Conservation (phyloP, 2,888 invertebrate genomes). For the Brenthis daphne region DNA sequence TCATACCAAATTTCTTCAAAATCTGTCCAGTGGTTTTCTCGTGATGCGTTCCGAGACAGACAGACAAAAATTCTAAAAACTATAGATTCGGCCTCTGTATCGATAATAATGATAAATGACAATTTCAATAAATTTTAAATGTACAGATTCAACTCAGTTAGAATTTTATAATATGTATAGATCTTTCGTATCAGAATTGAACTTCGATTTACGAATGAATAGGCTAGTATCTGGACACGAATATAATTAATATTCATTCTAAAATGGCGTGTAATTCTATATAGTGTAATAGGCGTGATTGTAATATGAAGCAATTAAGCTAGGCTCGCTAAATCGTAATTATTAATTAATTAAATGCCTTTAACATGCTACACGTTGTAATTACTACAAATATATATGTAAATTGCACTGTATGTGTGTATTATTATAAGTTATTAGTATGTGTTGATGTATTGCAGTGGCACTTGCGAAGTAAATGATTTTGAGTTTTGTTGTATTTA, state of each 20-base stretch:
- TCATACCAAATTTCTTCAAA: too few relatives aligned
- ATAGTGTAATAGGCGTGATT: slow-evolving; percentile 12
- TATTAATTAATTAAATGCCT: slow-evolving; percentile 16
- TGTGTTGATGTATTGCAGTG: neutral
- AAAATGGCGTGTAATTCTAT: slow-evolving; percentile 11
- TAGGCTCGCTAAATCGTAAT: slow-evolving; percentile 4
- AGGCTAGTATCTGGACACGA: neutral
- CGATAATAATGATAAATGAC: too few relatives aligned
- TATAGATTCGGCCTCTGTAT: too few relatives aligned
- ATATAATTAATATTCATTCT: slow-evolving; percentile 24
- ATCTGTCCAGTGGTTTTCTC: too few relatives aligned
- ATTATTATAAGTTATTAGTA: too few relatives aligned
- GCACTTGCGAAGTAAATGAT: too few relatives aligned
- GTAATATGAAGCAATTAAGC: slow-evolving; percentile 21
- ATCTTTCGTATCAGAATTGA: slow-evolving; percentile 15
- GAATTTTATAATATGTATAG: too few relatives aligned
- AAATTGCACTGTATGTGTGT: neutral
- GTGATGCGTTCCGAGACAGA: too few relatives aligned
- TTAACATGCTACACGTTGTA: slow-evolving; percentile 4
- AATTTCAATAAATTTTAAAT: too few relatives aligned
- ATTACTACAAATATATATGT: slow-evolving; percentile 6
- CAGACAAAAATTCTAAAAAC: too few relatives aligned
- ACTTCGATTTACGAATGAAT: slow-evolving; percentile 14
- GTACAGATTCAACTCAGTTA: too few relatives aligned
- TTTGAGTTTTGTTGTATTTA: too few relatives aligned